Conservation (phyloP, 2,797 vertebrate genomes). For the Crenichthys baileyi region DNA sequence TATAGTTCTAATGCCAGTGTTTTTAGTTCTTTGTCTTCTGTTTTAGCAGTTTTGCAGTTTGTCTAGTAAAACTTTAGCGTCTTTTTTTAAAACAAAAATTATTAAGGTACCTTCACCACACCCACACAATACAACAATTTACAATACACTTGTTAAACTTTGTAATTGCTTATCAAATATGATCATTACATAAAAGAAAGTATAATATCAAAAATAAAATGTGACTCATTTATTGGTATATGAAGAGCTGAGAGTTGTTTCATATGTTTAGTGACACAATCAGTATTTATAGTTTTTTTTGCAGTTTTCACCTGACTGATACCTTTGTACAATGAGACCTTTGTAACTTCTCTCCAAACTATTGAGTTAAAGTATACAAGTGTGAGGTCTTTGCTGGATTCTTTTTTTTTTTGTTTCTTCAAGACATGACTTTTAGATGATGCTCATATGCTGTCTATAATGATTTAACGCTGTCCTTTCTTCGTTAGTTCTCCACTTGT, state of each 20-base stretch:
- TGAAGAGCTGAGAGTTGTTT: not conserved
- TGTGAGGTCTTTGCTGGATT: too few relatives aligned
- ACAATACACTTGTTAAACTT: too few relatives aligned
- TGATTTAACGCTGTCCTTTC: not conserved
- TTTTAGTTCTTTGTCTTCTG: too few relatives aligned
- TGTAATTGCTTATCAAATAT: not conserved
- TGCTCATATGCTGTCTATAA: not conserved
- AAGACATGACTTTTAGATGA: not conserved
- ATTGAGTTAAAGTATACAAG: not conserved
- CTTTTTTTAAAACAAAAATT: too few relatives aligned
- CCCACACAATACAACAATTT: too few relatives aligned
- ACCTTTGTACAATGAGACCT: not conserved
- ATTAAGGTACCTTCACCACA: too few relatives aligned
- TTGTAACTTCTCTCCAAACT: not conserved
- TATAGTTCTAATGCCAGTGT: too few relatives aligned
- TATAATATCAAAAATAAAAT: not conserved
- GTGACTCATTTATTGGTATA: not conserved
- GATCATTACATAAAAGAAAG: not conserved
- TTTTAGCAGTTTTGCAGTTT: too few relatives aligned
- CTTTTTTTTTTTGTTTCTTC: not conserved
- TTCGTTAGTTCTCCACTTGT: not conserved
- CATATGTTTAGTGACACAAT: slow-evolving; percentile 36
- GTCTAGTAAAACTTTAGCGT: too few relatives aligned
- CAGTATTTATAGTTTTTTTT: too few relatives aligned
- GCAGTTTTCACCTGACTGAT: too few relatives aligned